Percentiles rank a stretch among this genome's conserved stretches.
These are phyloP conservation scores for Pogonus chalceus DNA, from an alignment of 1,140 invertebrate genomes.

Conservation along the genomic window DNA sequence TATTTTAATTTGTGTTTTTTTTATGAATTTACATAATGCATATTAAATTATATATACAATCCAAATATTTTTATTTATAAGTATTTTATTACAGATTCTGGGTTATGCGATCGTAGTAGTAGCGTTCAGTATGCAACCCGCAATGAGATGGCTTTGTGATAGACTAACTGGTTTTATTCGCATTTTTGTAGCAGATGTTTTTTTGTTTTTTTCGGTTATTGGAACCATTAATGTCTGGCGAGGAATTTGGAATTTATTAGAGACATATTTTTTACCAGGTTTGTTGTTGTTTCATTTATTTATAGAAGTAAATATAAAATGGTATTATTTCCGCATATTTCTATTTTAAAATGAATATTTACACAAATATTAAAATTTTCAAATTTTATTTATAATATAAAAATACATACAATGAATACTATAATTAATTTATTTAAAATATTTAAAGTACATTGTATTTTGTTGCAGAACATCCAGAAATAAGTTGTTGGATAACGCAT, in stretches of 20 bases:
- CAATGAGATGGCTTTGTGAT: constrained; percentile 55
- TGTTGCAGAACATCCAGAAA: constrained; percentile 48
- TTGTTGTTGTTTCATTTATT: no score
- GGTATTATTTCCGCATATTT: no score
- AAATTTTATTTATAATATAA: no score
- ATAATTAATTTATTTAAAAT: neutral
- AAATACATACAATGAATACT: no score
- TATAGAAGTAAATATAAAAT: no score
- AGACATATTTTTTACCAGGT: constrained; percentile 70
- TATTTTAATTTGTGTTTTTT: no score
- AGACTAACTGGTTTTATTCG: constrained; percentile 52
- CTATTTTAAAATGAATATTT: no score
- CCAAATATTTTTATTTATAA: neutral
- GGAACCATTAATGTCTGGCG: constrained; percentile 81
- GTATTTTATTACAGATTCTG: constrained; percentile 46
- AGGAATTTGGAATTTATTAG: constrained; percentile 69
- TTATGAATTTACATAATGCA: neutral
- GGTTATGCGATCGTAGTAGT: constrained; percentile 61
- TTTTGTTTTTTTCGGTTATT: constrained; percentile 63
- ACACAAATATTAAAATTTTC: no score
- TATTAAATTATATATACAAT: neutral
- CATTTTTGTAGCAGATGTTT: constrained; percentile 60
- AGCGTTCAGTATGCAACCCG: constrained; percentile 61
- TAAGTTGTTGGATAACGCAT: constrained; percentile 71
- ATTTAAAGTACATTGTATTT: constrained; percentile 6